These are phyloP conservation scores for Craniophora ligustri DNA, from an alignment of 2,888 invertebrate species.

Conservation along the genomic window DNA sequence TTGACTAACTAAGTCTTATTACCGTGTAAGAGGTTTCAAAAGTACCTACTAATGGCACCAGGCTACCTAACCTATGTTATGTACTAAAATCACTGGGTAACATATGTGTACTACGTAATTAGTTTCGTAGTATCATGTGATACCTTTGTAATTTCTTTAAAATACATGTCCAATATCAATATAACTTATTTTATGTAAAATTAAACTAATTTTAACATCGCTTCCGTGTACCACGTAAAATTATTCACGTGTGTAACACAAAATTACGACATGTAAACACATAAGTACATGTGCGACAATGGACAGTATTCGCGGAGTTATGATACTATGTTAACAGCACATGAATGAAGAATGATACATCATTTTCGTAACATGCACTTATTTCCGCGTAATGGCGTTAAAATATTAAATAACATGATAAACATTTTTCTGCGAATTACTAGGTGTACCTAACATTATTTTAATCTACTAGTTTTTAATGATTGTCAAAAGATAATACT, in stretches of 20 bases:
- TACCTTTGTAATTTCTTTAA: too few species aligned
- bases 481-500: not conserved
- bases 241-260: constrained; percentile 5
- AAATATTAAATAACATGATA: constrained; percentile 15
- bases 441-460: too few species aligned
- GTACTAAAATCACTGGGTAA: too few species aligned
- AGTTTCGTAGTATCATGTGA: too few species aligned
- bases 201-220: constrained; percentile 1
- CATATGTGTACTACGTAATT: too few species aligned
- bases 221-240: constrained; percentile 27
- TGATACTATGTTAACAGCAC: constrained; percentile 1
- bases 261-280: constrained; percentile 21
- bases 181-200: constrained; percentile 17
- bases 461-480: not conserved
- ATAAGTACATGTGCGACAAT: constrained; percentile 12
- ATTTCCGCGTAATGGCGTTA: constrained; percentile 11
- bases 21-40: too few species aligned
- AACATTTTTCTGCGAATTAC: constrained; percentile 2
- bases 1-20: too few species aligned
- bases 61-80: too few species aligned
- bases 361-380: not conserved
- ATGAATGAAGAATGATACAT: constrained; percentile 6
- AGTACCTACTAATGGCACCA: too few species aligned
- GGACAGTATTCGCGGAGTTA: constrained; percentile 10
- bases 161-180: not conserved